Conservation (phyloP, 2,888 invertebrate genomes). For the Lepidocyrtoides sp. region DNA sequence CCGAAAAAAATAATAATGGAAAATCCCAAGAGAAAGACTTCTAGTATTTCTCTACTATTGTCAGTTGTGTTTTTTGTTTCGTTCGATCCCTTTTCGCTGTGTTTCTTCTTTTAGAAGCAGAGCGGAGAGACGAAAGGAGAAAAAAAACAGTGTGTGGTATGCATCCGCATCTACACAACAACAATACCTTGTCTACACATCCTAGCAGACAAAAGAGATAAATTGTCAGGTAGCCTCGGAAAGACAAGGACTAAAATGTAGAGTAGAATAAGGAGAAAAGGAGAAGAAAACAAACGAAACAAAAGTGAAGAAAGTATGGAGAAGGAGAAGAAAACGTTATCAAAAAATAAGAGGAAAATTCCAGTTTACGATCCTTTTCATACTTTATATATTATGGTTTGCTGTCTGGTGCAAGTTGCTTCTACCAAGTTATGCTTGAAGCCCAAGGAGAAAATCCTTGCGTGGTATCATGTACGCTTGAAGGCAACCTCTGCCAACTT, state of each 20-base stretch:
- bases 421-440: background rate
- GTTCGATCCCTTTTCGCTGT: constrained; percentile 38
- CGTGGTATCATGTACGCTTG: background rate
- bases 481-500: background rate
- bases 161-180: background rate
- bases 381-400: background rate
- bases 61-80: constrained; percentile 28
- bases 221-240: constrained; percentile 50
- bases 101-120: background rate
- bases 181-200: constrained; percentile 1
- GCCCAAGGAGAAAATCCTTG: background rate
- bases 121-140: background rate
- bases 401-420: background rate
- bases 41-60: constrained; percentile 19
- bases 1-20: constrained; percentile 36
- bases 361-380: constrained; percentile 1
- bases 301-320: constrained; percentile 2
- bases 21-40: constrained; percentile 44
- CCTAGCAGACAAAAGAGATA: constrained; percentile 29
- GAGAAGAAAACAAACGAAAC: constrained; percentile 41
- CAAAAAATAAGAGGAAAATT: background rate
- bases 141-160: background rate
- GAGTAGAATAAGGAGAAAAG: background rate
- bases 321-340: constrained; percentile 23
- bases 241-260: constrained; percentile 46